A percentile compares a stretch with the other conserved stretches of the same genome.
Conservation (phyloP, 2,113 vertebrate genomes). For the Megaptera novaeangliae region DNA sequence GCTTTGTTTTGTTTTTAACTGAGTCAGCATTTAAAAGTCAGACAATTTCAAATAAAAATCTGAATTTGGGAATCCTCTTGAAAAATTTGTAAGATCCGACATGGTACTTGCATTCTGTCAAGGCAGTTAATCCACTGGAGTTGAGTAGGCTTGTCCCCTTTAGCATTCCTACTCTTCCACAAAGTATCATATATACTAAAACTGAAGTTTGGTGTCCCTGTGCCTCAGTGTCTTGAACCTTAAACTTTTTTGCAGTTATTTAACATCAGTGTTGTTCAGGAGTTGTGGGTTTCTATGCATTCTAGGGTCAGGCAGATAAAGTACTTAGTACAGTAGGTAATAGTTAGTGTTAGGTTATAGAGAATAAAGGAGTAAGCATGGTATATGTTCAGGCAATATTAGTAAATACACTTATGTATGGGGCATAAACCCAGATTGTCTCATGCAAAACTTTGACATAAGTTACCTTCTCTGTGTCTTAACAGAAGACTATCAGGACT, state of each 20-base stretch:
- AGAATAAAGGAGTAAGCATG: background rate
- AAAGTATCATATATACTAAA: background rate
- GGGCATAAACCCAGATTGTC: background rate
- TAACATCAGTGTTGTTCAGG: background rate
- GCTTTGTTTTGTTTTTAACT: background rate
- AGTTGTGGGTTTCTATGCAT: background rate
- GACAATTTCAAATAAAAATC: background rate
- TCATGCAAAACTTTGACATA: background rate
- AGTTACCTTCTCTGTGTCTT: background rate
- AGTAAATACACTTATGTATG: background rate
- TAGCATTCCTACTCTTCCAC: background rate
- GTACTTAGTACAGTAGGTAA: background rate
- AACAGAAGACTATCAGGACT: background rate
- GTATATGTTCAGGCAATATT: background rate
- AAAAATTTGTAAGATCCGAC: background rate
- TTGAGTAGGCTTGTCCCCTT: background rate
- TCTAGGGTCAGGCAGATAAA: background rate
- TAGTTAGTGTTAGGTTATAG: background rate
- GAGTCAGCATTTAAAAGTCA: background rate
- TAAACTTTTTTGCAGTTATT: background rate
- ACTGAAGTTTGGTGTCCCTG: background rate
- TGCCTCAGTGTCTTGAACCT: background rate
- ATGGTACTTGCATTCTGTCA: background rate
- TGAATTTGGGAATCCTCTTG: background rate
- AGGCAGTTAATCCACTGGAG: background rate